These are phyloP conservation scores for Formica exsecta DNA, from an alignment of 1,140 invertebrate species.

Conservation along the genomic window DNA sequence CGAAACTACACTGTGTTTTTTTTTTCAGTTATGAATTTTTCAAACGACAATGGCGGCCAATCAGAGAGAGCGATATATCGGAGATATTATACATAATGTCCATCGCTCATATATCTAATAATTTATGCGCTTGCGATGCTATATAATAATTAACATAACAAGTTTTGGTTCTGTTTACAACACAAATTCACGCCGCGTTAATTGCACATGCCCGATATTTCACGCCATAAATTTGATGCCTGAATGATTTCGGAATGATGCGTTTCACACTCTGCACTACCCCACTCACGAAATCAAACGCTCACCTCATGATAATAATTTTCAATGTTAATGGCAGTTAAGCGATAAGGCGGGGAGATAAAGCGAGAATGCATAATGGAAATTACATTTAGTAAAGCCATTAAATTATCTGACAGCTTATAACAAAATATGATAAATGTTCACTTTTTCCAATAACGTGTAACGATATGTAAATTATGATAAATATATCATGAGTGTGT, in stretches of 20 bases:
- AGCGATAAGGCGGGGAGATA: not conserved
- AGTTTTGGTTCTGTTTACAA: constrained; percentile 58
- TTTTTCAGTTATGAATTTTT: not conserved
- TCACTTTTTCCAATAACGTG: not conserved
- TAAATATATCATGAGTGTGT: not conserved
- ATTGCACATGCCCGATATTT: constrained; percentile 59
- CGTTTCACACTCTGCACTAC: constrained; percentile 45
- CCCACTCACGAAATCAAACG: constrained; percentile 36
- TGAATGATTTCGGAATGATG: constrained; percentile 52
- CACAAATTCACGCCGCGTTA: constrained; percentile 49
- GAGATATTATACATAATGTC: not conserved
- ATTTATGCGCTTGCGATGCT: constrained; percentile 41
- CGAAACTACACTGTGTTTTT: not conserved
- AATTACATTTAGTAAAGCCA: not conserved
- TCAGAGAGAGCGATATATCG: no score
- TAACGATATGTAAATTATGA: not conserved
- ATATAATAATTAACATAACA: constrained; percentile 60
- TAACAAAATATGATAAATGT: not conserved
- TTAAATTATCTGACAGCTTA: not conserved
- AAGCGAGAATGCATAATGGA: not conserved
- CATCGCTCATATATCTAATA: constrained; percentile 18
- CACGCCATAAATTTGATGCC: constrained; percentile 52
- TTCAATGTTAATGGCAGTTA: constrained; percentile 33
- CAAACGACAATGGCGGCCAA: not conserved
- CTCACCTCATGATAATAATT: constrained; percentile 23